These are phyloP conservation scores for Rhopalosiphum maidis DNA, from an alignment of 1,140 invertebrate genomes.

Conservation along the genomic window DNA sequence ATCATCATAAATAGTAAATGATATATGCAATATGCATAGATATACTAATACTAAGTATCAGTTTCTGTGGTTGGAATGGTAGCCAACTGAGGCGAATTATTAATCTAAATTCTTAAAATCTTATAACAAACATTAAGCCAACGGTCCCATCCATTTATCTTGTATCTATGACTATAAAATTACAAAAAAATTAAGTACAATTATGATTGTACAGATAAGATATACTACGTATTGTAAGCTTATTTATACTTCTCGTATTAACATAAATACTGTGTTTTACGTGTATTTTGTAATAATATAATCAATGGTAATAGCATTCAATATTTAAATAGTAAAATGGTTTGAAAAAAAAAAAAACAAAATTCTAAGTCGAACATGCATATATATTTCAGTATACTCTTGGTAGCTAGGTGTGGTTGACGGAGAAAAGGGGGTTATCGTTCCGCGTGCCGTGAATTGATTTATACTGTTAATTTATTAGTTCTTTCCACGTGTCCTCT, in stretches of 20 bases:
- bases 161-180: neutral
- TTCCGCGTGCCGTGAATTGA: neutral
- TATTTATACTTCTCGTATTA: neutral
- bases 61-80: neutral
- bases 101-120: neutral
- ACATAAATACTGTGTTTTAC: neutral
- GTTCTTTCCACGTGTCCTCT: constrained; percentile 15
- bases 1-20: neutral
- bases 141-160: neutral
- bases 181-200: no score
- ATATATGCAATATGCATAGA: neutral
- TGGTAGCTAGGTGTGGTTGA: neutral
- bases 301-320: neutral
- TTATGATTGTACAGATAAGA: no score
- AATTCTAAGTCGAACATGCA: neutral
- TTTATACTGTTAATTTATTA: neutral
- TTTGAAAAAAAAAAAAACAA: neutral
- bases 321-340: neutral
- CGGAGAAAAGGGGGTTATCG: no score
- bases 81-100: neutral
- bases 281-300: neutral
- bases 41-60: neutral
- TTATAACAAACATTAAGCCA: neutral
- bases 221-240: no score
- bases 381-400: neutral